A percentile compares a stretch with the other conserved stretches of the same genome.
Evolutionary conservation across 2,797 vertebrate genomes (phyloP).

Genomic region (Arrhamphus sclerolepis): DNA sequence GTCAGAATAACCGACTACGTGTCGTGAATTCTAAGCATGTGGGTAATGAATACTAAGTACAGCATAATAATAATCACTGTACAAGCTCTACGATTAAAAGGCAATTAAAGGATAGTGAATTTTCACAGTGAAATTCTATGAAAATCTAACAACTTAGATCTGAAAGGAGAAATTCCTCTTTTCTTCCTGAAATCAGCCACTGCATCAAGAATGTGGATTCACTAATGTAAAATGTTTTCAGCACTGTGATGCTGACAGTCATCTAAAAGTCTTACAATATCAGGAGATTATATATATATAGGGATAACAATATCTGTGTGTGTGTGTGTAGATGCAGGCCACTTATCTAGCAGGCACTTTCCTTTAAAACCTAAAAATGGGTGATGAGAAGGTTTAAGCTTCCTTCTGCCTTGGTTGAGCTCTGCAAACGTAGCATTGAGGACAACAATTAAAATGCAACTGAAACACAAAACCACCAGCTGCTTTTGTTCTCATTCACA

Average conservation of each 20-base stretch:
- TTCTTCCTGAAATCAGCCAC: neutral
- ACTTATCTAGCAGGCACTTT: conserved; percentile 46
- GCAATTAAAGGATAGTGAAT: no score
- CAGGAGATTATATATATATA: neutral
- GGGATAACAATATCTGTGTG: neutral
- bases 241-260: conserved; percentile 12
- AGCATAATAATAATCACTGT: no score
- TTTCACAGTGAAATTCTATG: no score
- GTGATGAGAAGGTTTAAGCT: conserved; percentile 1
- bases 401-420: neutral
- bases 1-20: no score
- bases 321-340: neutral
- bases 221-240: neutral
- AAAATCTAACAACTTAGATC: no score
- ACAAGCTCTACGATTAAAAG: no score
- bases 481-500: no score
- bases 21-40: no score
- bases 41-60: no score
- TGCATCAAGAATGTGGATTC: neutral
- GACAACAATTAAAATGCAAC: no score
- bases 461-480: no score
- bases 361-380: conserved; percentile 10
- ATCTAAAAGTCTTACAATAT: neutral
- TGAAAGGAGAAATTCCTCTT: neutral
- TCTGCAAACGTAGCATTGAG: neutral